Conservation (phyloP, 2,888 invertebrate species). For the Heliconius cydno region DNA sequence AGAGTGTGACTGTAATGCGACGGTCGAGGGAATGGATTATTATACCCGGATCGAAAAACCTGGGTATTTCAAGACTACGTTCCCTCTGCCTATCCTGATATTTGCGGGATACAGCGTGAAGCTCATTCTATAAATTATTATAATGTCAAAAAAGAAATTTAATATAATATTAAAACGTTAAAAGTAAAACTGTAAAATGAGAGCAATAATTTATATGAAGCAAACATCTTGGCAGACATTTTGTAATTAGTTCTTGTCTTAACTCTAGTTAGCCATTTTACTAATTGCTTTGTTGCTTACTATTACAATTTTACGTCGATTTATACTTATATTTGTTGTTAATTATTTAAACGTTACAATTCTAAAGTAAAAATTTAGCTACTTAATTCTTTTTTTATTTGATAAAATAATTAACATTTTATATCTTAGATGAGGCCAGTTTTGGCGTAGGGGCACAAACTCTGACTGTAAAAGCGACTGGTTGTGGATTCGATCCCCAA, state of each 20-base stretch:
- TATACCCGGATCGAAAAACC: no score
- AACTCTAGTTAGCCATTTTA: slow-evolving; percentile 28
- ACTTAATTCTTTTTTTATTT: no score
- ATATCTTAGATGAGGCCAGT: no score
- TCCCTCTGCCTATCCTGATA: neutral
- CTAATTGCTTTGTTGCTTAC: slow-evolving; percentile 27
- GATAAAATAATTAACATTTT: no score
- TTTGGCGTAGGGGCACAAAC: no score
- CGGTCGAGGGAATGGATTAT: no score
- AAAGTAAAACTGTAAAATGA: slow-evolving; percentile 9
- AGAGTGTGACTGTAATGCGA: no score
- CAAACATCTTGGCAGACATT: slow-evolving; percentile 33
- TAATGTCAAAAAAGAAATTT: neutral
- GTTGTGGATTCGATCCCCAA: no score
- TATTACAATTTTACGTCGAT: slow-evolving; percentile 17
- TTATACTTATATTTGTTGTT: neutral
- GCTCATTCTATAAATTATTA: neutral
- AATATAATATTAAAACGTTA: neutral
- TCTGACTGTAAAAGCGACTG: no score
- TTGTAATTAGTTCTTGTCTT: slow-evolving; percentile 33
- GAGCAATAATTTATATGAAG: slow-evolving; percentile 21
- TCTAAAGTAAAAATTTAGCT: no score
- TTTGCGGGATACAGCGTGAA: neutral
- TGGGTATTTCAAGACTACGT: accelerated
- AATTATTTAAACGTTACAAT: no score